Evolutionary conservation across 1,140 invertebrate genomes (phyloP).

Genomic region (Eurosta solidaginis): DNA sequence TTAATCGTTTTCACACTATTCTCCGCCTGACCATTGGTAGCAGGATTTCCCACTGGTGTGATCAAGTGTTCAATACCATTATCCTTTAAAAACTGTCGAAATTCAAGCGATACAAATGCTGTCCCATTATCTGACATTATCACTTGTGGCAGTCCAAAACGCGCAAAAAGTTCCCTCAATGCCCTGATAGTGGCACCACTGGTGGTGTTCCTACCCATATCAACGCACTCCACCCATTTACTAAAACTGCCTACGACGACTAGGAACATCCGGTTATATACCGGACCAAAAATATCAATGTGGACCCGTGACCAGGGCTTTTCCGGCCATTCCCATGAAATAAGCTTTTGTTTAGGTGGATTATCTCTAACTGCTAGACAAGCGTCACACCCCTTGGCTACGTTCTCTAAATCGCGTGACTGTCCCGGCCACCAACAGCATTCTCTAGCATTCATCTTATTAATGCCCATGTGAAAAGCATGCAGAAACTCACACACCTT

Average conservation of each 20-base stretch:
- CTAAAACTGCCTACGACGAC: no score
- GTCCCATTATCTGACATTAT: slow-evolving; percentile 43
- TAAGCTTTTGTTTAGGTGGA: background rate
- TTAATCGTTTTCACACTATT: no score
- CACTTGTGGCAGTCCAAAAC: slow-evolving; percentile 28
- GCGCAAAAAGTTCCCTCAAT: slow-evolving; percentile 36
- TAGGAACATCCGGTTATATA: no score
- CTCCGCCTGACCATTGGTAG: slow-evolving; percentile 55
- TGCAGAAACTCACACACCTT: background rate
- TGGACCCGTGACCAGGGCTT: background rate
- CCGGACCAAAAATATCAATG: slow-evolving; percentile 31
- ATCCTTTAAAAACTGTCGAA: background rate
- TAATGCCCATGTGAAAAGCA: slow-evolving; percentile 7
- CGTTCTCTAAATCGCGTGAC: background rate
- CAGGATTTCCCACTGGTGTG: slow-evolving; percentile 47
- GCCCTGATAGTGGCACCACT: background rate
- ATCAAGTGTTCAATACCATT: slow-evolving; percentile 46
- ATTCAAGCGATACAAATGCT: slow-evolving; percentile 36
- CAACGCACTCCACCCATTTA: slow-evolving; percentile 17
- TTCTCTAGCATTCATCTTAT: background rate
- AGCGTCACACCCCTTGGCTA: background rate
- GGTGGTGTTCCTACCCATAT: slow-evolving; percentile 7
- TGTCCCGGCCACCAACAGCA: background rate
- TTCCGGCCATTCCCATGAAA: background rate
- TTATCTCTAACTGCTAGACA: background rate